Evolutionary conservation across 1,140 invertebrate genomes (phyloP), one percentile per base, ranked within the genome.

Genomic region (Triops longicaudatus): DNA sequence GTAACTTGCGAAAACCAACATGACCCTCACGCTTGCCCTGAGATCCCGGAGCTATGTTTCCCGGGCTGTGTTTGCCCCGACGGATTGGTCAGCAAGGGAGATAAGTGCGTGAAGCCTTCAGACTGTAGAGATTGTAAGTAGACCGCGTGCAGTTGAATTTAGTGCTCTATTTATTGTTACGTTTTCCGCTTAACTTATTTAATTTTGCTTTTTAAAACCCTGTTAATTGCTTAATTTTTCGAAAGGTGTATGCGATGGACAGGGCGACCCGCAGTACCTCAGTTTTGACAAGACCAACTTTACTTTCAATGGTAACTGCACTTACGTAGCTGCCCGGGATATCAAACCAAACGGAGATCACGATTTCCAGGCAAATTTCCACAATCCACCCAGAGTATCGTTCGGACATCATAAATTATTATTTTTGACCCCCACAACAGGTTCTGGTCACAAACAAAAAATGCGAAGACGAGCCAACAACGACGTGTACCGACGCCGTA

Each of bases 61-160:
- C 87, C 91, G 1, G 93, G 93, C 43, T 95, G 93, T 83, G 94
- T 92, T 83, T 94, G 93, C 81, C 92, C 92, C 1, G 88, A 91
- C 72, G 92, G 92, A 72, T 87, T 87, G 26, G 89, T 94, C 0
- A 85, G 91, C 0, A 88, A 90, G 80, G 90, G 87, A 9, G 87
- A 91, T 9, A 82, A 84, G 6, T 94, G 93, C 80, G 86, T 94
- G 0, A 85, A 87, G 73, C 90, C 92, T 0, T 84, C 86, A 0
- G 88, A 90, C 41, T 95, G 93, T 81, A 85, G 89, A 75, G 91
- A 95, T 82, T 94, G 93, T 87, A 83, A 88, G 86, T 81, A 74
- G 42, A 26, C 14, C 17, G 17, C 1, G 5, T 63, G 9, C 14
- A 63, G 6, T 28, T 4, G 4, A 28, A 44, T 26, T 37, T n/a